Base-by-base conservation (phyloP, 1,140 invertebrate genomes). In the Pseudachorutes palmiensis region DNA sequence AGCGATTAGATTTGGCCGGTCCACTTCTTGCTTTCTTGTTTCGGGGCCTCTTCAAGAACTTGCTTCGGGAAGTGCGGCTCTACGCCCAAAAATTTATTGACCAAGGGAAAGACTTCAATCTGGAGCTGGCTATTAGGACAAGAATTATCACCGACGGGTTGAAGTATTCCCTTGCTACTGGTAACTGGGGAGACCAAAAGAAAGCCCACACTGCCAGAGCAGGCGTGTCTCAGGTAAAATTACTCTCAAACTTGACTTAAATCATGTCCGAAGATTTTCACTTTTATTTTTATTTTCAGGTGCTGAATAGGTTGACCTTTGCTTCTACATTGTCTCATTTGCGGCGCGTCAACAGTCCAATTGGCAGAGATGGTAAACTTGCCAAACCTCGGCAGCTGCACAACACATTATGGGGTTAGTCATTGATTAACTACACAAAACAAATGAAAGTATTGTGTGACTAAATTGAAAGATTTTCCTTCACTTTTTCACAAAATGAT, bases 161-260 rank as follows among this genome's bases (percentile, higher is more conserved):
- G 28, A 83, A 93, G 71, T 99, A 99, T 79, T 98, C 96, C 0
- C 81, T 99, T 70, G 96, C 97, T 75, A 99, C 97, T 45, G 97
- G 97, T 32, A 99, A 99, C 80, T 99, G 97, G 97, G 97, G 97
- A 41, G 97, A 99, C 78, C 97, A 99, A 80, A 99, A 98, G 79
- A 99, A 99, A 79, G 97, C 97, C 68, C 96, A 98, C 88, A 93
- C 97, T 80, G 91, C 93, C 3, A 83, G 94, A 79, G 94, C 94
- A 71, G 92, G 92, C 32, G 91, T 94, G 16, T 91, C 89, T 64
- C 92, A 94, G 83, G 84, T 85, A 70, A 60, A 45, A 24, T 69
- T n/a, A 61, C 12, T 61, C 2, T 32, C 24, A 28, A 61, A 29
- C 16, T n/a, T n/a, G n/a, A n/a, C 12, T 29, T 9, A 28, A 22